Evolutionary conservation across 2,888 invertebrate species (phyloP).

Genomic region (Phytoseiulus persimilis): DNA sequence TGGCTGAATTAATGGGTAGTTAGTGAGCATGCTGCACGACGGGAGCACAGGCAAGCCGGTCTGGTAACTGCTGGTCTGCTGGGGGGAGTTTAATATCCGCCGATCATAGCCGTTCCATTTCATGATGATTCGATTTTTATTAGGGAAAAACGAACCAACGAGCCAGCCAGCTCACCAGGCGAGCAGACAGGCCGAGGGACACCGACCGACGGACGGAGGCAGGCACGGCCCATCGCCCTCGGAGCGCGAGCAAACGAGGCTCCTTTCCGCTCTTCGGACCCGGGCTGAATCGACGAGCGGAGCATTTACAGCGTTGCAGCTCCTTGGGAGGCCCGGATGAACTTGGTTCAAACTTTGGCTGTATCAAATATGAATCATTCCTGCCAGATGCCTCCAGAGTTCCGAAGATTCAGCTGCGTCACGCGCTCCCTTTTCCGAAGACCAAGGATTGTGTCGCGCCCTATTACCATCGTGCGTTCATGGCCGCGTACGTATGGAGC

Average conservation of each 20-base stretch:
- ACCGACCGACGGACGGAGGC: not conserved
- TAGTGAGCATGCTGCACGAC: not conserved
- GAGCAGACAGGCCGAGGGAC: not conserved
- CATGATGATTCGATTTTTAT: conserved; percentile 5
- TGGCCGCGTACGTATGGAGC: too few relatives aligned
- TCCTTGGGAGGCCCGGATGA: not conserved
- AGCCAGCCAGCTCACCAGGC: not conserved
- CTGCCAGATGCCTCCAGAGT: not conserved
- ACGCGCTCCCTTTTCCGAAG: too few relatives aligned
- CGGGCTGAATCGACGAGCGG: not conserved
- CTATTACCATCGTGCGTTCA: too few relatives aligned
- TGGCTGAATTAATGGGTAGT: not conserved
- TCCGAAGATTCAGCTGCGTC: not conserved
- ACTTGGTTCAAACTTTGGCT: not conserved
- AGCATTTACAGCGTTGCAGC: not conserved
- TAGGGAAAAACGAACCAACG: not conserved
- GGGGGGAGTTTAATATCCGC: not conserved
- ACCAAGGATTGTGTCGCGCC: too few relatives aligned
- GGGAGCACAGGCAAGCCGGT: not conserved
- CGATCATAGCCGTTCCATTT: not conserved
- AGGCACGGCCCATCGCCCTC: not conserved
- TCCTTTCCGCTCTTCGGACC: not conserved
- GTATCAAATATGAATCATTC: not conserved
- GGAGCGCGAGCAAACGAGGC: not conserved
- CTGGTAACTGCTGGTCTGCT: not conserved